Evolutionary conservation across 1,140 invertebrate genomes (phyloP).

Genomic region (Pseudomyrmex pallidus): DNA sequence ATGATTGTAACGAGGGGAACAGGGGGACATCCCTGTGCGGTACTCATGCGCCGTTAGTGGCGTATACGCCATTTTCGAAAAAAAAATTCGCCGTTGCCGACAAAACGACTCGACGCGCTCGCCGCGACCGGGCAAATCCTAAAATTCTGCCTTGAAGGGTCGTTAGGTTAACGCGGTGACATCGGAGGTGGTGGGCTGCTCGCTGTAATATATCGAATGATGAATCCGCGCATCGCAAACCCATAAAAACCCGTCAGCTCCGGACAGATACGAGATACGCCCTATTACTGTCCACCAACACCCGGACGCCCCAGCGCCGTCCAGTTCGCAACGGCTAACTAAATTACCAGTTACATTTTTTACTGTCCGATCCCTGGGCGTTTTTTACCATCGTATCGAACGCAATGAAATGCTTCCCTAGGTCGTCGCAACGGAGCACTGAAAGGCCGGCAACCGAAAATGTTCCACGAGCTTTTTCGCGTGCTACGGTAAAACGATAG

Average conservation of each 20-base stretch:
- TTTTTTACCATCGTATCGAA: conserved; percentile 82
- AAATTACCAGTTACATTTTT: conserved; percentile 85
- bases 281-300: conserved; percentile 84
- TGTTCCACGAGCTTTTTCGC: conserved; percentile 69
- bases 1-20: conserved; percentile 52
- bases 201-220: conserved; percentile 83
- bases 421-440: conserved; percentile 68
- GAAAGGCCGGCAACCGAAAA: conserved; percentile 67
- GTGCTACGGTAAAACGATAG: conserved; percentile 70
- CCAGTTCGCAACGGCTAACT: conserved; percentile 83
- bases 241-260: conserved; percentile 84
- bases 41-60: conserved; percentile 48
- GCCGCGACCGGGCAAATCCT: conserved; percentile 55
- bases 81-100: conserved; percentile 46
- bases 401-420: conserved; percentile 81
- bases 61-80: conserved; percentile 60
- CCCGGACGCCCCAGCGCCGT: conserved; percentile 72
- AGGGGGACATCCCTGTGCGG: conserved; percentile 38
- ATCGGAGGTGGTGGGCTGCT: conserved; percentile 74
- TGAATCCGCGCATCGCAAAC: conserved; percentile 84
- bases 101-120: conserved; percentile 48
- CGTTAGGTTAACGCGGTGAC: conserved; percentile 80
- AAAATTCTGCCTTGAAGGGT: conserved; percentile 78
- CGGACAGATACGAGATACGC: conserved; percentile 84
- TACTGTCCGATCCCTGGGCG: conserved; percentile 82